Percentiles rank a stretch among this genome's conserved stretches.
Evolutionary conservation across 1,140 invertebrate genomes (phyloP).

Genomic region (Drosophila burlai): DNA sequence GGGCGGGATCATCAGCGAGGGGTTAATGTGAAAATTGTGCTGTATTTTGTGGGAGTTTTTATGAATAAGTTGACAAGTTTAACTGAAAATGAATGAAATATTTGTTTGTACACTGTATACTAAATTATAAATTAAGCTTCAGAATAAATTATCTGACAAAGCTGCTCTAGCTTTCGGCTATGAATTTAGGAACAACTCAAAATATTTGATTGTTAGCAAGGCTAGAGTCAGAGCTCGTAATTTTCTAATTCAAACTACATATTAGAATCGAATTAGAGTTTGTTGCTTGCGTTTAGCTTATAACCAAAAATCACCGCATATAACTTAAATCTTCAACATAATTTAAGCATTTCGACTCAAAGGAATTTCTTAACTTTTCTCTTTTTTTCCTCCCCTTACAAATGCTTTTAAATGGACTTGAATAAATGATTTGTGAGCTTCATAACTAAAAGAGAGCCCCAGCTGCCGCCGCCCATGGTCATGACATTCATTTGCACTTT

Average conservation of each 20-base stretch:
- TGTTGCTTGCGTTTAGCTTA: background rate
- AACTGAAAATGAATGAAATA: background rate
- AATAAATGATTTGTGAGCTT: constrained; percentile 38
- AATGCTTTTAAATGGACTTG: constrained; percentile 39
- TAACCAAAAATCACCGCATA: too few species aligned
- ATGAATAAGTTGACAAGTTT: background rate
- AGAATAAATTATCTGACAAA: too few species aligned
- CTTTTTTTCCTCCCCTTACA: background rate
- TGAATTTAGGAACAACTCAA: too few species aligned
- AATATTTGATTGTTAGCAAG: too few species aligned
- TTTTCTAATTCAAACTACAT: background rate
- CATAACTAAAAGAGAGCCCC: constrained; percentile 14
- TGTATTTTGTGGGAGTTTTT: background rate
- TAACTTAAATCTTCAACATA: constrained; percentile 7
- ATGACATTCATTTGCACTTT: constrained; percentile 71
- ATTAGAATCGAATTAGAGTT: background rate
- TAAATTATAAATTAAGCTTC: too few species aligned
- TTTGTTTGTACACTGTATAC: too few species aligned
- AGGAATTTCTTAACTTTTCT: background rate
- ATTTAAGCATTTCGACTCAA: constrained; percentile 2
- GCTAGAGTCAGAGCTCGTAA: background rate
- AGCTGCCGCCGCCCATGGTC: constrained; percentile 32
- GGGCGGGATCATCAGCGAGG: background rate
- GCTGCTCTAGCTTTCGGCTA: too few species aligned
- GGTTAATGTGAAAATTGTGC: background rate